Evolutionary conservation across 2,113 vertebrate genomes (phyloP).

Genomic region (Oenanthe melanoleuca): DNA sequence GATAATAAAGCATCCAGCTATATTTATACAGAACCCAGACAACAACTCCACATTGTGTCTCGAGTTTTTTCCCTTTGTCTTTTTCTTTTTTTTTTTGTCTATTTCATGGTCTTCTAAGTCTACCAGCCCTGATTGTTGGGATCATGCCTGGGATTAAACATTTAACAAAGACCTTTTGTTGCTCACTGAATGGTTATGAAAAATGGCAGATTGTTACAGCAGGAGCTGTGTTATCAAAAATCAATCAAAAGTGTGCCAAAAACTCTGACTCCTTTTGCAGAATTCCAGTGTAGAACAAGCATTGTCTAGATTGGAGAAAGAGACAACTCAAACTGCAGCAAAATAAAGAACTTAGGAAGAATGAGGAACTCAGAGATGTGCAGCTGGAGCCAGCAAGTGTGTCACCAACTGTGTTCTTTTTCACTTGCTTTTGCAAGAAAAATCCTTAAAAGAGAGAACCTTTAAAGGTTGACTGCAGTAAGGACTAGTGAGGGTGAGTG

Average conservation of each 20-base stretch:
- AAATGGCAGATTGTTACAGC: conserved; percentile 46
- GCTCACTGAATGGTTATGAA: not conserved
- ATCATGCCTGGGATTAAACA: not conserved
- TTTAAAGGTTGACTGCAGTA: not conserved
- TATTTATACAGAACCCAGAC: not conserved
- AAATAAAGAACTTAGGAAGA: not conserved
- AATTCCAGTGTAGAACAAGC: not conserved
- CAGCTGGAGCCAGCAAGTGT: not conserved
- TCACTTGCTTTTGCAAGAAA: not conserved
- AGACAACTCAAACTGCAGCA: not conserved
- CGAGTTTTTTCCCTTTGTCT: not conserved
- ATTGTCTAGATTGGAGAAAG: not conserved
- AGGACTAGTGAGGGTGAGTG: not conserved
- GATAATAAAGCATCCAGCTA: not conserved
- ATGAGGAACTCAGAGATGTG: not conserved
- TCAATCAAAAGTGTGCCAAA: not conserved
- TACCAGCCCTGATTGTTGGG: not conserved
- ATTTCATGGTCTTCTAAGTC: not conserved
- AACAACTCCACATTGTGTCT: not conserved
- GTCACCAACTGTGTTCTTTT: not conserved
- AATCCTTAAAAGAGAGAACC: not conserved
- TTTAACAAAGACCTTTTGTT: conserved; percentile 48
- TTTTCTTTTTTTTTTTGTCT: not conserved
- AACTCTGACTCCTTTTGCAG: not conserved
- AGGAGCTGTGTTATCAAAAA: conserved; percentile 37